Conservation (phyloP, 2,797 vertebrate species). For the Chlorospingus semifuscus region DNA sequence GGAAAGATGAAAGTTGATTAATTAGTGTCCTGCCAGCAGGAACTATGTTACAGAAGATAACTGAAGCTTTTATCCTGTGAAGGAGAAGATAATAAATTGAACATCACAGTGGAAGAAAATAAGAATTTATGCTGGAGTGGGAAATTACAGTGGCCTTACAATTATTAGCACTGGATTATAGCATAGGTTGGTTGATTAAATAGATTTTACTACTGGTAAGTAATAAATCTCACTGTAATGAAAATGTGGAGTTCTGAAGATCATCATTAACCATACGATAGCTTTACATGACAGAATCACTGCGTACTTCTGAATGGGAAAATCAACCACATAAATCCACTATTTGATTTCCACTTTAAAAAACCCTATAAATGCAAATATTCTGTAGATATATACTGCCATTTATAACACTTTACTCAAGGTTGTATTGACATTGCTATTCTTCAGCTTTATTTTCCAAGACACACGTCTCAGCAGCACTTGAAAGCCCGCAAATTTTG, state of each 20-base stretch:
- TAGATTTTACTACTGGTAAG: neutral
- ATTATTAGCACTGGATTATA: neutral
- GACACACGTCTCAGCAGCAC: neutral
- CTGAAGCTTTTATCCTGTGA: constrained; percentile 6
- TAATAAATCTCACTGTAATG: constrained; percentile 5
- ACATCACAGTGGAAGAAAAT: constrained; percentile 4
- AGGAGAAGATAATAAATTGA: constrained; percentile 13
- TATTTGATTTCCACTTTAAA: constrained; percentile 34
- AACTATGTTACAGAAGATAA: neutral
- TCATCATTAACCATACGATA: neutral
- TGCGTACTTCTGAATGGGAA: neutral
- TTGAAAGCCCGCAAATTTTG: constrained; percentile 18
- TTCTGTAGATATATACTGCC: neutral
- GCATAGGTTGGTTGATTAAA: neutral
- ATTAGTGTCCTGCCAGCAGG: neutral
- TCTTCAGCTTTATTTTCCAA: constrained; percentile 24
- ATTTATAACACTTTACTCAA: constrained; percentile 33
- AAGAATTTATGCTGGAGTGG: neutral
- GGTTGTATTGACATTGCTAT: constrained; percentile 32
- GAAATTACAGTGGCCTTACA: constrained; percentile 11
- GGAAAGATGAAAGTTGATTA: neutral
- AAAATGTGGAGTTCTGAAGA: neutral
- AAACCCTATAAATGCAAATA: constrained; percentile 55
- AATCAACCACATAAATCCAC: constrained; percentile 20
- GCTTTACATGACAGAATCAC: neutral